Evolutionary conservation across 2,888 invertebrate species (phyloP).

Genomic region (Thymelicus sylvestris): DNA sequence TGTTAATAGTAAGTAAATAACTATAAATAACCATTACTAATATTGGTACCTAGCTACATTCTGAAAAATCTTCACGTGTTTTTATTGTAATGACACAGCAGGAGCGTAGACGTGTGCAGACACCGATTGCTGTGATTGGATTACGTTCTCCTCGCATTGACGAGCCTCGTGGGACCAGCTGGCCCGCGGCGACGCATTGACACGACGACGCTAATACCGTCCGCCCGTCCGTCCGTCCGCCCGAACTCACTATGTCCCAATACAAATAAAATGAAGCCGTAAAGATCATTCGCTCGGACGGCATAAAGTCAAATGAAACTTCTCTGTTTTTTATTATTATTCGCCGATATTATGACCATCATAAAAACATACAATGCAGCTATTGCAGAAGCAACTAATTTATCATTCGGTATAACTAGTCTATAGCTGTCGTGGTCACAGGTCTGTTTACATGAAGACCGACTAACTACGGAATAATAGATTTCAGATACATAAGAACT

Average conservation of each 20-base stretch:
- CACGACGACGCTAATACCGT: conserved; percentile 64
- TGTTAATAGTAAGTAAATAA: not conserved
- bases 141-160: conserved; percentile 85
- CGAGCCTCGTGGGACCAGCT: conserved; percentile 85
- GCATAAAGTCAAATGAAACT: conserved; percentile 57
- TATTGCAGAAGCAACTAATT: too few species aligned
- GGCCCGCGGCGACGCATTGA: conserved; percentile 68
- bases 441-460: too few species aligned
- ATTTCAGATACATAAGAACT: too few species aligned
- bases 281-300: conserved; percentile 54
- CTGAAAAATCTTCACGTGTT: conserved; percentile 23
- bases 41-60: not conserved
- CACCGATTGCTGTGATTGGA: conserved; percentile 85
- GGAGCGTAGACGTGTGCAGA: conserved; percentile 66
- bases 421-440: too few species aligned
- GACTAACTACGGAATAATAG: too few species aligned
- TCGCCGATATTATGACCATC: conserved; percentile 42
- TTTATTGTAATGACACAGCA: conserved; percentile 25
- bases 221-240: not conserved
- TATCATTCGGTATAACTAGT: too few species aligned
- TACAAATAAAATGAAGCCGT: conserved; percentile 66
- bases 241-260: conserved; percentile 54
- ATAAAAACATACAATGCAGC: conserved; percentile 40
- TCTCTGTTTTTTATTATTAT: conserved; percentile 53
- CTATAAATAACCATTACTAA: not conserved